Conservation (phyloP, 2,113 vertebrate species). For the Neotragus moschatus region DNA sequence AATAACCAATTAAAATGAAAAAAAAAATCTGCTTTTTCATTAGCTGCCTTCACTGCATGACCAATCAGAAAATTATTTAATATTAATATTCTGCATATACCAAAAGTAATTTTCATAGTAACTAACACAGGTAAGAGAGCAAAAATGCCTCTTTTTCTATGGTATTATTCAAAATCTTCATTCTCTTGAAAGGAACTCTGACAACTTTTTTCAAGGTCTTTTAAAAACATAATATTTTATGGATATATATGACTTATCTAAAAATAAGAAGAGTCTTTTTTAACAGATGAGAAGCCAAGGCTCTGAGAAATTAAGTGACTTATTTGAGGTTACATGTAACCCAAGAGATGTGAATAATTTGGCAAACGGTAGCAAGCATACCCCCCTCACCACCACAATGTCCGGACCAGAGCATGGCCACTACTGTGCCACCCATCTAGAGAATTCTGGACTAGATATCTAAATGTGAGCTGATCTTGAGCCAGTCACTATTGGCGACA, state of each 20-base stretch:
- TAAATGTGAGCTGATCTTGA: not conserved
- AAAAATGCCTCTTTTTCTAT: constrained; percentile 40
- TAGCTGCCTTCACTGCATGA: constrained; percentile 92
- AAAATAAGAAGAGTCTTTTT: constrained; percentile 31
- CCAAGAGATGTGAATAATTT: constrained; percentile 37
- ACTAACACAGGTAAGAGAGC: constrained; percentile 73
- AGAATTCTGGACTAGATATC: not conserved
- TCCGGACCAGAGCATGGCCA: not conserved
- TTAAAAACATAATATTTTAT: constrained; percentile 21
- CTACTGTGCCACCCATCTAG: constrained; percentile 12
- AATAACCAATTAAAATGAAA: constrained; percentile 96
- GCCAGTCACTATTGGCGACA: not conserved
- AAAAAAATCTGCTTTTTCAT: constrained; percentile 92
- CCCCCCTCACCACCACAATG: not conserved
- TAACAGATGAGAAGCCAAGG: not conserved
- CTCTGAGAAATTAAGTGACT: constrained; percentile 34
- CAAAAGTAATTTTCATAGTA: constrained; percentile 89
- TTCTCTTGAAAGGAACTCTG: not conserved
- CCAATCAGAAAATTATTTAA: constrained; percentile 97
- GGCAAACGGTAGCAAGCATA: not conserved
- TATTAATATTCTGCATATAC: constrained; percentile 90
- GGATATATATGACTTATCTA: not conserved
- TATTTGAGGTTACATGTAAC: not conserved
- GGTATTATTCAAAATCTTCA: not conserved
- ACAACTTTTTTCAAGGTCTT: not conserved